Conservation (phyloP, 2,797 vertebrate species). For the Lates japonicus region DNA sequence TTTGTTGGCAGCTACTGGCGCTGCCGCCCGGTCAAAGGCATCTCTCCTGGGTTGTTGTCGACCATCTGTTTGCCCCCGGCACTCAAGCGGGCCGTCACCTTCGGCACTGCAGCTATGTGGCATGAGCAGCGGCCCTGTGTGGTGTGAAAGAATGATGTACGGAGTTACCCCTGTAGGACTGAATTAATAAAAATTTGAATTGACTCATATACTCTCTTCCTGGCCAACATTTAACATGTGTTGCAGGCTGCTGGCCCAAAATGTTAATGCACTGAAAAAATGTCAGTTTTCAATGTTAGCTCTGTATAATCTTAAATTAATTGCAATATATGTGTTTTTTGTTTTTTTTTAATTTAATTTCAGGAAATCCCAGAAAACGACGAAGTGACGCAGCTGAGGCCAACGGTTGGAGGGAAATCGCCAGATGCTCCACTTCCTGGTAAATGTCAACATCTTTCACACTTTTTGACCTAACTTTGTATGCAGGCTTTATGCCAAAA, state of each 20-base stretch:
- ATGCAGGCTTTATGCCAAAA: not conserved
- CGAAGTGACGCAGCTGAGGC: not conserved
- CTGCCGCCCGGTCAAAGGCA: conserved; percentile 68
- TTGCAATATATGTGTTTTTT: too few species aligned
- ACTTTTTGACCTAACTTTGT: too few species aligned
- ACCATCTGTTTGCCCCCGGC: conserved; percentile 77
- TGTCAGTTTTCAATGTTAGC: not conserved
- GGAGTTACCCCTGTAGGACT: not conserved
- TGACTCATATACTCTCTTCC: not conserved
- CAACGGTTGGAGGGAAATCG: too few species aligned
- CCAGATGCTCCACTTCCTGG: too few species aligned
- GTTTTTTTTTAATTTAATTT: not conserved
- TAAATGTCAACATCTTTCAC: too few species aligned
- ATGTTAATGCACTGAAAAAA: not conserved
- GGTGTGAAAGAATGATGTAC: conserved; percentile 16
- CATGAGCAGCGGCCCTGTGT: not conserved
- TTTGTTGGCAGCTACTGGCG: conserved; percentile 73
- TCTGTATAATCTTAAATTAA: not conserved
- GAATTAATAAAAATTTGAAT: not conserved
- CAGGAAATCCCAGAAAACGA: not conserved
- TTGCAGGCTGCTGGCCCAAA: not conserved
- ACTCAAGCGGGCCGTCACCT: conserved; percentile 55
- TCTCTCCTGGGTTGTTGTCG: conserved; percentile 66
- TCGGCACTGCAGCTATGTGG: conserved; percentile 45
- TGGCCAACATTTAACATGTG: not conserved